Evolutionary conservation across 1,140 invertebrate species (phyloP), one percentile per base, ranked within the genome.

Genomic region (Drosophila serrata): DNA sequence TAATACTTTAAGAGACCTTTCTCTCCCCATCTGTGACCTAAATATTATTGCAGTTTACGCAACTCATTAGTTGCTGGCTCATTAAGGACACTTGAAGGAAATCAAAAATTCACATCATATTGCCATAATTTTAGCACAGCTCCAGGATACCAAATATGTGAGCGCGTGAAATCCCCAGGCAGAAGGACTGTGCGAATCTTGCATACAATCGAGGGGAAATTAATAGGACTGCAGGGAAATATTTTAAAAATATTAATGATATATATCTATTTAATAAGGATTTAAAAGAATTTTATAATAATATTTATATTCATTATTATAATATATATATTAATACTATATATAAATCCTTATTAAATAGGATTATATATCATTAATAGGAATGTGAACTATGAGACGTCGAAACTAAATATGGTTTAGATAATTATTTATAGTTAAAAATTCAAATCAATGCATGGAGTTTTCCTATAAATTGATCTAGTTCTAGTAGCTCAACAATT

Each of bases 31-130:
- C 11, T 33, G 31, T 62, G 69, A 59, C 69, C 69, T 67, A 72
- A 37, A 43, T 72, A 3, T 35, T 27, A 39, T 33, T 6, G 27
- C n/a, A 9, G 12, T 29, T 77, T 62, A 56, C 42, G 48, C 69
- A 78, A 74, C 72, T 75, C 70, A 72, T 76, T 63, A 67, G 57
- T 49, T 51, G 81, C 74, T 63, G 65, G 73, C 77, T 85, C 81
- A 85, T 85, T 85, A 81, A 59, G 45, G 37, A 55, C 29, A 42
- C 11, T 22, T 22, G 13, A 2, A n/a, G 65, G 17, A 72, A 72
- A 73, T 72, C 43, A 59, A 49, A 86, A 84, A 84, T 85, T 81
- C 81, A 61, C 78, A 65, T 73, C 82, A 86, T 85, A 85, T 86
- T 85, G 73, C 78, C 63, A 86, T 86, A 58, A 78, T 81, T 85